Base-by-base conservation (phyloP, 2,113 vertebrate genomes). In the Drymodes brunneopygia region DNA sequence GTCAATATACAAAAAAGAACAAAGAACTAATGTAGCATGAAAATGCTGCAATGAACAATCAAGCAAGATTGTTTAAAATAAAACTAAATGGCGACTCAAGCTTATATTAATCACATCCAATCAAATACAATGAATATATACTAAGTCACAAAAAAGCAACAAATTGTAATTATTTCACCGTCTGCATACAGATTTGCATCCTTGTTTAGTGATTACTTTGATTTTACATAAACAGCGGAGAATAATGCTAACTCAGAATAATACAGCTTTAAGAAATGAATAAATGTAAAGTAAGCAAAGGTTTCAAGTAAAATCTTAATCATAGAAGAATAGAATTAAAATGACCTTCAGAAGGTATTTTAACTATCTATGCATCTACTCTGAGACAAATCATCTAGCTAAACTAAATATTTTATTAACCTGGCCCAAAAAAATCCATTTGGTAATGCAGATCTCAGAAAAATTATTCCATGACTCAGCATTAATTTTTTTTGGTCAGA, bases 391-490 rank as follows among this genome's bases (percentile, higher is more conserved):
- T 73, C 23, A 88, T 36, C 36, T 73, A 73, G 11, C 42, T 77
- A 90, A 94, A 86, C 12, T 53, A 92, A 86, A 60, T 58, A 83
- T 86, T 89, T 86, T 74, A 79, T 90, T 70, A 88, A 83, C 44
- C 42, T 24, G 3, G 9, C 58, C 10, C 7, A 40, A 90, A 90
- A 88, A 58, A 67, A 48, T 38, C 12, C 15, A 70, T 72, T 67
- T 11, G 11, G 38, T 38, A 38, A 38, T 38, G 38, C 38, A 38
- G 38, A 38, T 38, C 38, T 38, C 21, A 77, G 64, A 75, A 67
- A 71, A 94, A 79, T 10, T 38, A 91, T 84, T 86, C 69, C 45
- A 69, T 10, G 13, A 1, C 29, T 84, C 21, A 62, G 58, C 47
- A 47, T 28, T 36, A 48, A 23, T 16, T 20, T 27, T 19, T 73